phyloP scores from a whole-genome alignment of 2,888 invertebrate species.

The Cephus pygmeus region DNA sequence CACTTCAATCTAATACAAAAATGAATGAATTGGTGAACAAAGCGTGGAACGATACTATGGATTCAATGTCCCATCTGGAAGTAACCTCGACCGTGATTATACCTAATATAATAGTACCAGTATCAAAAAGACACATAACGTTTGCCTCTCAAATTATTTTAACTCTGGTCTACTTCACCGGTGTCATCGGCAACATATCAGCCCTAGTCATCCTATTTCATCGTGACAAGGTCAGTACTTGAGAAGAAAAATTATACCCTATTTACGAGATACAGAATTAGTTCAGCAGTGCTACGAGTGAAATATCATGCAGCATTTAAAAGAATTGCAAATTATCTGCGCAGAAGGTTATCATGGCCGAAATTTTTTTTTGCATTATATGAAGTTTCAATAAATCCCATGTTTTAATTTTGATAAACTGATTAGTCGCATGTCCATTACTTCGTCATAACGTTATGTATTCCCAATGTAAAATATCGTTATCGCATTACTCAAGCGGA shows the following conservation, averaged over 20 bases:
- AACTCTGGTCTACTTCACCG: conserved; percentile 73
- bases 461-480: not conserved
- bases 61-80: conserved; percentile 13
- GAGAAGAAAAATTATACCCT: not conserved
- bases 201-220: conserved; percentile 80
- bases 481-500: not conserved
- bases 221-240: conserved; percentile 70
- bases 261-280: not conserved
- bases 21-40: not conserved
- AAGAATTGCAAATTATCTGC: not conserved
- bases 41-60: conserved; percentile 36
- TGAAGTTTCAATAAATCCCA: not conserved
- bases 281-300: not conserved
- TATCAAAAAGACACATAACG: conserved; percentile 44
- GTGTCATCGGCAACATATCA: conserved; percentile 80
- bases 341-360: not conserved
- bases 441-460: not conserved
- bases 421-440: not conserved
- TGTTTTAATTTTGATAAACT: not conserved
- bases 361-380: not conserved
- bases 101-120: conserved; percentile 16
- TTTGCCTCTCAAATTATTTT: conserved; percentile 62
- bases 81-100: conserved; percentile 27
- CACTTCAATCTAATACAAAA: not conserved
- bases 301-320: not conserved